Evolutionary conservation across 1,140 invertebrate genomes (phyloP).

Genomic region (Heterodera carotae): DNA sequence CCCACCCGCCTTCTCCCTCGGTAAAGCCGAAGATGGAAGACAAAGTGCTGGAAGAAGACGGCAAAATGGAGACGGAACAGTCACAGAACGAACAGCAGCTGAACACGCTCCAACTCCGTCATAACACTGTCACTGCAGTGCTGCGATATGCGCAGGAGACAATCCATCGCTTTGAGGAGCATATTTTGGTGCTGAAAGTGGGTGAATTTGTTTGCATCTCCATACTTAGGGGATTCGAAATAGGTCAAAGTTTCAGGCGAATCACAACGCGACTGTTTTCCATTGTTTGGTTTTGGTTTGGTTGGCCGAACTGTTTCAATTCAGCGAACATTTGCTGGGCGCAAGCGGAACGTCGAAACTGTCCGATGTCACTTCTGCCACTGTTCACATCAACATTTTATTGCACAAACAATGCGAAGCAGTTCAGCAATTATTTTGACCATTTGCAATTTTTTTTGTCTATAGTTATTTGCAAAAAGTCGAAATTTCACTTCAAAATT

Average conservation of each 20-base stretch:
- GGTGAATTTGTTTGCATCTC: constrained; percentile 3
- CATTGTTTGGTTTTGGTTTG: constrained; percentile 33
- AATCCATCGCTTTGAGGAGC: constrained; percentile 36
- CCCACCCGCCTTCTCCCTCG: not conserved
- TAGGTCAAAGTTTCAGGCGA: constrained; percentile 19
- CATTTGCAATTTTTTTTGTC: constrained; percentile 10
- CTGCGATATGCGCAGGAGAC: constrained; percentile 47
- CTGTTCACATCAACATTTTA: constrained; percentile 28
- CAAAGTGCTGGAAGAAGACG: not conserved
- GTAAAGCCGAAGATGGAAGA: constrained; percentile 8
- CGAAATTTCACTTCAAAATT: too few species aligned
- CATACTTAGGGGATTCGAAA: too few species aligned
- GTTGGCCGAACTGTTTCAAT: constrained; percentile 34
- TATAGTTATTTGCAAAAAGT: not conserved
- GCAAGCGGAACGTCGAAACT: not conserved
- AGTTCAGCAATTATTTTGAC: constrained; percentile 16
- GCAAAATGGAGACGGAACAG: not conserved
- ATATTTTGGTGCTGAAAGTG: constrained; percentile 40
- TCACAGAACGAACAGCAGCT: constrained; percentile 10
- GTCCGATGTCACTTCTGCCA: constrained; percentile 7
- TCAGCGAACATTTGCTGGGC: constrained; percentile 31
- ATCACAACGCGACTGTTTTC: constrained; percentile 30
- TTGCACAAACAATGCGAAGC: constrained; percentile 37
- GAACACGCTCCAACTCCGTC: constrained; percentile 31
- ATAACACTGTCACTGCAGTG: constrained; percentile 42